Evolutionary conservation across 53 echinoderm and acorn worm genomes (phyloP).

Genomic region (Henricia sp.): DNA sequence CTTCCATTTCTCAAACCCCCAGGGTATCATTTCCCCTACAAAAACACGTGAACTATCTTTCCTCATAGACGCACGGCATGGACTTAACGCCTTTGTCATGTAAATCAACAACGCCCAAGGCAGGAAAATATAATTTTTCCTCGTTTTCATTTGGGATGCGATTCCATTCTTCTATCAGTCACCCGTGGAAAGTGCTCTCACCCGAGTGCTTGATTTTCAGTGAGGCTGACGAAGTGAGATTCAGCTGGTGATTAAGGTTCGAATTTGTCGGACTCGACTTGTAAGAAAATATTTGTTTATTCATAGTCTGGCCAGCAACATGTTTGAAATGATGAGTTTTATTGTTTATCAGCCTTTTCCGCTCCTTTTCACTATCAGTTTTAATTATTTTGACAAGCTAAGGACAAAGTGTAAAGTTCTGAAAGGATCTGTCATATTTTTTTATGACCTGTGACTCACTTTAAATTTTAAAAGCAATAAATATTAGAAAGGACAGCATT

Average conservation of each 20-base stretch:
- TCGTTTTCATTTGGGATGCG: background rate
- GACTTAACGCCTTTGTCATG: constrained; percentile 50
- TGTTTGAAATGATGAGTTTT: too few species aligned
- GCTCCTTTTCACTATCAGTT: too few species aligned
- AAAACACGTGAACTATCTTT: constrained; percentile 33
- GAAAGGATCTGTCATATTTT: too few species aligned
- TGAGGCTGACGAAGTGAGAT: too few species aligned
- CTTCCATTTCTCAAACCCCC: background rate
- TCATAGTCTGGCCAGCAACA: background rate
- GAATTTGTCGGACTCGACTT: background rate
- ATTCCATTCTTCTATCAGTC: background rate
- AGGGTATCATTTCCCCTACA: constrained; percentile 25
- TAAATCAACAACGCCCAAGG: constrained; percentile 51
- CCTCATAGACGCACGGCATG: background rate
- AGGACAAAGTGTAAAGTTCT: too few species aligned
- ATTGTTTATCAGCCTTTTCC: too few species aligned
- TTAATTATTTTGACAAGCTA: too few species aligned
- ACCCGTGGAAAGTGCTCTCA: constrained; percentile 31
- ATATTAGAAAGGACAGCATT: too few species aligned
- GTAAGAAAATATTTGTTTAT: background rate
- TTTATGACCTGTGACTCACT: too few species aligned
- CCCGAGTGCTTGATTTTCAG: background rate
- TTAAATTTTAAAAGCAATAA: too few species aligned
- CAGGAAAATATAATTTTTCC: background rate
- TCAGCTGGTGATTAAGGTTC: background rate